Base-by-base conservation (phyloP, 2,888 invertebrate species). In the Trypoxylon attenuatum region DNA sequence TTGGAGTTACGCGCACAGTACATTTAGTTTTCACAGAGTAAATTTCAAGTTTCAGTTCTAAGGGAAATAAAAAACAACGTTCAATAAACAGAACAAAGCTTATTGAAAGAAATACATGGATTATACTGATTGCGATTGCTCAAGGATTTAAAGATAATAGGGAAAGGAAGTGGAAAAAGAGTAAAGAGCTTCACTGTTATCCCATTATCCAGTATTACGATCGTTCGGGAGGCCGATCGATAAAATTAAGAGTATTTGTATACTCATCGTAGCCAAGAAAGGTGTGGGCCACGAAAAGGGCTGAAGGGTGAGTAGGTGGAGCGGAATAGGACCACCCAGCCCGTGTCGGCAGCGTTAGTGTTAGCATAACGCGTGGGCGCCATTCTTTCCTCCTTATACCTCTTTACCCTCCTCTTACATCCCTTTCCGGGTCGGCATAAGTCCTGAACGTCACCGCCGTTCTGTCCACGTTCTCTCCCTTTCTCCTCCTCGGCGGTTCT, bases 281-380 rank as follows among this genome's bases (percentile, higher is more conserved):
- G 80, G 79, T 81, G 80, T 77, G 82, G 77, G 79, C 70, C 61
- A 69, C 56, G 72, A 50, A 56, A 61, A 64, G 76, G 69, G 68
- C 67, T 71, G 75, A 77, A 76, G 84, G 80, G 80, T 80, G 85
- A 83, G 85, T 85, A 80, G 86, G 86, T 85, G 86, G 84, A 83
- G 83, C 79, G 73, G 79, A 69, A 66, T 76, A 78, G 83, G 87
- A 87, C 87, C 87, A 87, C 87, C 87, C 87, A 87, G 83, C 77
- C 83, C 77, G 85, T 84, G 86, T 85, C 82, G 81, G 82, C 79
- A 79, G 78, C 83, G 81, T 82, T 80, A 82, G 80, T 81, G 83
- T 84, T 83, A 86, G 84, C 83, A 84, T 83, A 83, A 82, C 80
- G 86, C 86, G 86, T 85, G 85, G 85, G 86, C 84, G 86, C 84